Base-by-base conservation (phyloP, 2,888 invertebrate species). In the Hyposoter didymator region DNA sequence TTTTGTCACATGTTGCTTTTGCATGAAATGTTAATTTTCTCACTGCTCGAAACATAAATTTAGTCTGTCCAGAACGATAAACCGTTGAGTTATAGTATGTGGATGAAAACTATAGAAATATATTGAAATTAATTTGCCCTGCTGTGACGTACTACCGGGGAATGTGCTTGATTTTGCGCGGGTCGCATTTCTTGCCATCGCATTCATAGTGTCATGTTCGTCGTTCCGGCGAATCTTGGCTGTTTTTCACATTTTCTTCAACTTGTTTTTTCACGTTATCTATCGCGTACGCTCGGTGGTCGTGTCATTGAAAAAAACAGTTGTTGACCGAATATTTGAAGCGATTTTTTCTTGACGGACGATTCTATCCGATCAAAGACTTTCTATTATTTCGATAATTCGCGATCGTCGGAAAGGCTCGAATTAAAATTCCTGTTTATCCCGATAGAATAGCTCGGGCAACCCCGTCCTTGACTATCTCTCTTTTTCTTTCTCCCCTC, bases 91-190 rank as follows among this genome's bases (percentile, higher is more conserved):
- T 2, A 28, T 35, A 8, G 1, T 10, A 8, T 1, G 59, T 35
- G 14, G 43, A 39, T 66, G 12, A 19, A 28, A 67, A 17, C 67
- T 19, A 17, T n/a, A 17, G 47, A 32, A 43, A 64, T 45, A 75
- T 47, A 39, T 45, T 47, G 2, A 59, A 47, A 67, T 47, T 17
- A 28, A 70, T 43, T 55, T 32, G 59, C 32, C 66, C 28, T 55
- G 52, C 28, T 55, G 52, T 14, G 76, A 73, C 43, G 59, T 55
- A 67, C 55, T 52, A 67, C 76, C 35, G 52, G 75, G 62, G 85
- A 85, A 85, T 85, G 75, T 80, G 82, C 85, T 78, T 82, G 79
- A 43, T 43, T 59, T 47, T 17, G 82, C 79, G 66, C 73, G 67
- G 67, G 73, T 80, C 62, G 73, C n/a, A 64, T 80, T 85, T 76